Evolutionary conservation across 2,113 vertebrate species (phyloP), one percentile per base, ranked within the genome.

Genomic region (Megatriorchis doriae): DNA sequence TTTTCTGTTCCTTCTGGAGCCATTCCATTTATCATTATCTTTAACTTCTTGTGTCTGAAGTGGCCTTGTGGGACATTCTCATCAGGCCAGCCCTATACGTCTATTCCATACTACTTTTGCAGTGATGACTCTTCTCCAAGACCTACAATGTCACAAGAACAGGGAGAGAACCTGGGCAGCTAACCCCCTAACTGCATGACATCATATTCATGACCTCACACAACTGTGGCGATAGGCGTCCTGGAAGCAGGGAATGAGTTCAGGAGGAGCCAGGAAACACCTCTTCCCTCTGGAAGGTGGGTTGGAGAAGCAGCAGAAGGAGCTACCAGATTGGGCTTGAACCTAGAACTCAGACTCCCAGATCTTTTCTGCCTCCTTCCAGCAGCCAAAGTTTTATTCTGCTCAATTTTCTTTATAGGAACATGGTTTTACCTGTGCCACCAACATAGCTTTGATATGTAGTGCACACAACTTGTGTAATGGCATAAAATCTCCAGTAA

Each of bases 231-330:
- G 34, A 40, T 42, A 18, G 0, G 0, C 16, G 38, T 84, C 13
- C 58, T 90, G 48, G 45, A 31, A 91, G n/a, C 23, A 72, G 16
- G 13, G 19, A 62, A 19, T 34, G 40, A 85, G 34, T 94, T 23
- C 38, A 84, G 18, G 38, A 79, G 62, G 42, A 93, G 48, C 14
- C 11, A 68, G 62, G 31, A 68, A 87, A 61, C 7, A 55, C 5
- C 8, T 40, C 9, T 87, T 61, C 26, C n/a, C 11, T 75, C 36
- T 59, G 10, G 18, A 9, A 74, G 11, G 11, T 0, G 1, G 19
- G 18, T 6, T 52, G 11, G 52, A 81, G 65, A 31, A 85, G 13
- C 14, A 67, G 21, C 36, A 85, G 45, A 7, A 86, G 27, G 19
- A 84, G 10, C 7, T 63, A 75, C 56, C 47, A 89, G 21, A 26